phyloP scores from a whole-genome alignment of 2,888 invertebrate species.

The Hirtodrosophila duncani region DNA sequence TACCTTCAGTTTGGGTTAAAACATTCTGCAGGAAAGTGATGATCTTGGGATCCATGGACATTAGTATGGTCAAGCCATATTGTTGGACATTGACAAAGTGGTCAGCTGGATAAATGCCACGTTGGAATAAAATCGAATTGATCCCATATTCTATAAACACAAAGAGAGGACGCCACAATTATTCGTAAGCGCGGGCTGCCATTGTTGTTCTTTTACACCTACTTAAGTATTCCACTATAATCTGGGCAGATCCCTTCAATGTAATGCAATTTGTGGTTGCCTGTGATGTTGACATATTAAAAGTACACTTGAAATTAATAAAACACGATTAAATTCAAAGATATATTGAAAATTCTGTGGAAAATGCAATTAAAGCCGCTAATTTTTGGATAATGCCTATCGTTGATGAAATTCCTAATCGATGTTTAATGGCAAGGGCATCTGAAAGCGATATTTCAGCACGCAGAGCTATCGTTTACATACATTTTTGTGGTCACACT shows the following conservation, averaged over 20 bases:
- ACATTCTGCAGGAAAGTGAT: slow-evolving; percentile 90
- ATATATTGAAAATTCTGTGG: no score
- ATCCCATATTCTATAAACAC: slow-evolving; percentile 95
- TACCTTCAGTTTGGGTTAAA: slow-evolving; percentile 90
- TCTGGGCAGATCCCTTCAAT: slow-evolving; percentile 94
- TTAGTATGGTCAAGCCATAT: slow-evolving; percentile 93
- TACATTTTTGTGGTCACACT: no score
- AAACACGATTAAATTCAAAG: no score
- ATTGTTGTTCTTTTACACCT: slow-evolving; percentile 61
- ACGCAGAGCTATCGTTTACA: no score
- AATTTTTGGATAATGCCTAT: no score
- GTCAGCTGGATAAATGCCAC: slow-evolving; percentile 96
- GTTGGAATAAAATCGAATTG: no score
- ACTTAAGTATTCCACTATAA: slow-evolving; percentile 97
- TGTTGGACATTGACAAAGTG: slow-evolving; percentile 92
- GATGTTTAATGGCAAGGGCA: no score
- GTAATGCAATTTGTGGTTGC: slow-evolving; percentile 90
- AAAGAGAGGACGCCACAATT: slow-evolving; percentile 55
- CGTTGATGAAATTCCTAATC: no score
- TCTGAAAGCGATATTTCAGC: no score
- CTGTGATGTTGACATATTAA: slow-evolving; percentile 74
- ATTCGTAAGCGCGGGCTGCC: slow-evolving; percentile 8
- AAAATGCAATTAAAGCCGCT: no score
- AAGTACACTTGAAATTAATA: no score
- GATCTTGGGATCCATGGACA: slow-evolving; percentile 93